Base-by-base conservation (phyloP, 2,797 vertebrate genomes). In the Tokudaia tokunoshimensis region DNA sequence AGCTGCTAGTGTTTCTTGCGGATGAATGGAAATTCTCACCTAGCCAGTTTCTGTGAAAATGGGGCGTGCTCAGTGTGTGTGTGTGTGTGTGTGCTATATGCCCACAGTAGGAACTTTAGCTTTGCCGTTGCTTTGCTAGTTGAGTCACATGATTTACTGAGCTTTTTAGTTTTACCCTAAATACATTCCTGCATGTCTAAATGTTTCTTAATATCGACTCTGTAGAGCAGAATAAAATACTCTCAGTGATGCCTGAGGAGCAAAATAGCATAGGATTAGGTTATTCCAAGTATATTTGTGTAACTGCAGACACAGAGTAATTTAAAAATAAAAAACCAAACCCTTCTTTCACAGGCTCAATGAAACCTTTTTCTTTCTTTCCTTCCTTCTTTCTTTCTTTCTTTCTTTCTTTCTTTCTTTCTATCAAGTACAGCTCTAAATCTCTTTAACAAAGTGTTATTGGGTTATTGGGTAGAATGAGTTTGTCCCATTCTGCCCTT, bases 151-250 rank as follows among this genome's bases (percentile, higher is more conserved):
- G 76, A 84, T 95, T 96, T 74, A 37, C 65, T n/a, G 14, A 81
- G 29, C 47, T 31, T 91, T 96, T 95, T 81, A 94, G 61, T 59
- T 82, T 87, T 57, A 94, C 70, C 92, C 70, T 61, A 41, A 83
- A 86, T 63, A 87, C 41, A 44, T 87, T 94, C 41, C 55, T 87
- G 24, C 57, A 89, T 80, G 88, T 63, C n/a, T 75, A 26, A 70
- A 67, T 85, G 67, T 88, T 47, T 94, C 82, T 75, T 75, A 41
- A 34, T 74, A 75, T 93, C 78, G 84, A 59, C 29, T 89, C 26
- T 67, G 67, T 74, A 89, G 95, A 88, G 78, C n/a, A 82, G 88
- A 97, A 83, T 70, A n/a, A 91, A 93, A 89, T 31, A 72, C 47
- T 90, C 80, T 59, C n/a, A 26, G 4, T 72, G 90, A 79, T 57